Percentiles rank a stretch among this genome's conserved stretches.
Conservation (phyloP, 2,888 invertebrate genomes). For the Drosophila yooni region DNA sequence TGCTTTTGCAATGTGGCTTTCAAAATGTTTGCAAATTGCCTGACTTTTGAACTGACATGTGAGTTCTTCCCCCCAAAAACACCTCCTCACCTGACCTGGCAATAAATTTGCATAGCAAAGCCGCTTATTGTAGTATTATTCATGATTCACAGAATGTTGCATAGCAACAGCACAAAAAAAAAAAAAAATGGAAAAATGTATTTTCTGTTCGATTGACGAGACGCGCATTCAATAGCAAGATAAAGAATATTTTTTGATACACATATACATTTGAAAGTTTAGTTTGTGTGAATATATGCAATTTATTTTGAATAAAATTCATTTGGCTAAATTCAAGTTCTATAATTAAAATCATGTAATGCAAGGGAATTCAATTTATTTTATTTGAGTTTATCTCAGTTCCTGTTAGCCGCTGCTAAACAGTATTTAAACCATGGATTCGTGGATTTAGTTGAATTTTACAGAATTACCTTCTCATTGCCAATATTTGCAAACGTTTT, state of each 20-base stretch:
- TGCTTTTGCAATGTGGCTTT: slow-evolving; percentile 55
- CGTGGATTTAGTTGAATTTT: background rate
- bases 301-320: background rate
- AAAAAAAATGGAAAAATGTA: slow-evolving; percentile 6
- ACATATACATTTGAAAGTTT: slow-evolving; percentile 1
- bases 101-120: slow-evolving; percentile 70
- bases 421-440: background rate
- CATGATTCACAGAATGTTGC: slow-evolving; percentile 47
- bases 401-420: background rate
- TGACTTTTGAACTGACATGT: slow-evolving; percentile 56
- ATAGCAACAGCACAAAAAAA: background rate
- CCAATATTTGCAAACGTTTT: slow-evolving; percentile 5
- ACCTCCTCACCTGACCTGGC: slow-evolving; percentile 16
- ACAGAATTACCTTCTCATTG: slow-evolving; percentile 12
- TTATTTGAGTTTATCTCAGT: background rate
- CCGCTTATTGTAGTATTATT: slow-evolving; percentile 57
- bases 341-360: background rate
- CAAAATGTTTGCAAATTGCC: slow-evolving; percentile 66
- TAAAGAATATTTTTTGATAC: slow-evolving; percentile 1
- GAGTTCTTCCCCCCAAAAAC: background rate
- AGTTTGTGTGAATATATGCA: background rate
- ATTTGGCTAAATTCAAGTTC: background rate
- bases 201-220: slow-evolving; percentile 20
- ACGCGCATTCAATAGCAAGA: slow-evolving; percentile 6
- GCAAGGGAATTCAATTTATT: background rate